Evolutionary conservation across 2,797 vertebrate genomes (phyloP).

Genomic region (Carapus acus): DNA sequence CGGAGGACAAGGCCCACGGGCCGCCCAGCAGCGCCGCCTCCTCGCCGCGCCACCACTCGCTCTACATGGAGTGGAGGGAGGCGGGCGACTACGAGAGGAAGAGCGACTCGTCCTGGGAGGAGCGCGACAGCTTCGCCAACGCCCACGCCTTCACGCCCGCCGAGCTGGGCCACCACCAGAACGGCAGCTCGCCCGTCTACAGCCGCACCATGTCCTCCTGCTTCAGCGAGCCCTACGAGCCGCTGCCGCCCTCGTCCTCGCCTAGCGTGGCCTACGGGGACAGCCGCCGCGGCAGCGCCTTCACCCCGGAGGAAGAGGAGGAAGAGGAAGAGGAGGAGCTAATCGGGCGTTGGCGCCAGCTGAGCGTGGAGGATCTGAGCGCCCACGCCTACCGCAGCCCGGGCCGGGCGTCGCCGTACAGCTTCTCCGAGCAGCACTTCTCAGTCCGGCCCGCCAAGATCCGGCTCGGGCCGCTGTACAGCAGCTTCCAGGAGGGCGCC

Average conservation of each 20-base stretch:
- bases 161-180: conserved; percentile 75
- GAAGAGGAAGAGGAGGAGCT: conserved; percentile 75
- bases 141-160: conserved; percentile 77
- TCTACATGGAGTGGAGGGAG: conserved; percentile 89
- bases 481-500: conserved; percentile 91
- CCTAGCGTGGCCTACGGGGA: conserved; percentile 83
- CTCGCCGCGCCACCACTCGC: conserved; percentile 84
- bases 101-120: conserved; percentile 82
- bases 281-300: conserved; percentile 80
- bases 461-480: conserved; percentile 86
- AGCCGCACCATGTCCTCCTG: conserved; percentile 88
- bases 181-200: conserved; percentile 79
- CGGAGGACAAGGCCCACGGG: conserved; percentile 84
- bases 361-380: conserved; percentile 89
- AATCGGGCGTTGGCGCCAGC: conserved; percentile 85
- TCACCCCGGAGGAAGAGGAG: conserved; percentile 79
- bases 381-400: conserved; percentile 81
- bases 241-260: conserved; percentile 77
- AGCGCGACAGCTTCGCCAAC: conserved; percentile 80
- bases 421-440: conserved; percentile 90
- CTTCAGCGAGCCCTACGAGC: conserved; percentile 84
- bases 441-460: conserved; percentile 81
- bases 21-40: conserved; percentile 85
- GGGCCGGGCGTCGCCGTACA: conserved; percentile 83
- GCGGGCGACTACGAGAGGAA: conserved; percentile 85